Evolutionary conservation across 2,888 invertebrate species (phyloP).

Genomic region (Diploptera punctata): DNA sequence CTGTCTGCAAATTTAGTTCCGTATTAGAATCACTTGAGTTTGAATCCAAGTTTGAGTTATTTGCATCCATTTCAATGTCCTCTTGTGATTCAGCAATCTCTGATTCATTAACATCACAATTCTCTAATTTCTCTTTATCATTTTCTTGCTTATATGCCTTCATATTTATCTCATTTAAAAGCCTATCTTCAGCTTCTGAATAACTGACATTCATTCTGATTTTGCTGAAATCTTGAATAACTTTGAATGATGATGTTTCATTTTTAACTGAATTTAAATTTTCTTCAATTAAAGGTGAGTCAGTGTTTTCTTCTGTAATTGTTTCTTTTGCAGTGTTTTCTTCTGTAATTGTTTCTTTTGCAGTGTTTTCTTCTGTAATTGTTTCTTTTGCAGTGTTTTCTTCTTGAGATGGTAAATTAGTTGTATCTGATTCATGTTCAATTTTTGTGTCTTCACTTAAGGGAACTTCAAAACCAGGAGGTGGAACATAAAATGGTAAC

Average conservation of each 20-base stretch:
- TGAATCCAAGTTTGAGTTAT: conserved; percentile 64
- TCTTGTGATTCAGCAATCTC: no score
- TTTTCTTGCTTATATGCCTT: no score
- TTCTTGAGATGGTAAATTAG: no score
- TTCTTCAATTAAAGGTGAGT: no score
- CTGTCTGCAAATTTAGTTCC: conserved; percentile 54
- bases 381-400: no score
- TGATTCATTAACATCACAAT: no score
- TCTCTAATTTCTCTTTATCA: no score
- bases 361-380: no score
- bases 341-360: background rate
- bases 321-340: background rate
- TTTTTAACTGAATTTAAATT: background rate
- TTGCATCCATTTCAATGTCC: conserved; percentile 54
- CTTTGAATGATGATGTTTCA: conserved; percentile 54
- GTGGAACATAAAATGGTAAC: conserved; percentile 91
- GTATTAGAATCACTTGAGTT: conserved; percentile 73
- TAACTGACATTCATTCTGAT: conserved; percentile 77
- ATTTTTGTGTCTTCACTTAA: no score
- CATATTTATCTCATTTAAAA: no score
- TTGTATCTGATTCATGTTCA: no score
- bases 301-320: no score
- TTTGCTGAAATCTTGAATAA: conserved; percentile 83
- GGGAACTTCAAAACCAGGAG: conserved; percentile 80
- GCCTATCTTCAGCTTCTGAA: conserved; percentile 36